Conservation (phyloP, 2,888 invertebrate species). For the Aporophyla lueneburgensis region DNA sequence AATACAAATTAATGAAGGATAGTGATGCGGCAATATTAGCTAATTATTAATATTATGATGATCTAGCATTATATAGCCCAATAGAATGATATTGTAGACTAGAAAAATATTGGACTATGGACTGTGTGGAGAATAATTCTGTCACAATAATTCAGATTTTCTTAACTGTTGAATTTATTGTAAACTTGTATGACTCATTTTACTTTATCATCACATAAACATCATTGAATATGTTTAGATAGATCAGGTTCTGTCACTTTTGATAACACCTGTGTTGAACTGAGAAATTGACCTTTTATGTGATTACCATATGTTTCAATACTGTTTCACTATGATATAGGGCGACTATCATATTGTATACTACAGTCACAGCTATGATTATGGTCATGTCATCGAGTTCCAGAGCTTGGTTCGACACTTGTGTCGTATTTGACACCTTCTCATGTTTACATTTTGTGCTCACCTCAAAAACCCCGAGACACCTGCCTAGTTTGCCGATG, state of each 20-base stretch:
- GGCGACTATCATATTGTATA: not conserved
- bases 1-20: not conserved
- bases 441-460: conserved; percentile 53
- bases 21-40: not conserved
- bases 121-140: conserved; percentile 21
- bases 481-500: conserved; percentile 96
- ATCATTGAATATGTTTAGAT: conserved; percentile 7
- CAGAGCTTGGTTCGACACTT: conserved; percentile 6
- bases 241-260: conserved; percentile 25
- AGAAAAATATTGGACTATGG: conserved; percentile 43
- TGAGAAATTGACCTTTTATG: conserved; percentile 28
- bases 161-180: not conserved
- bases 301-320: conserved; percentile 46
- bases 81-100: conserved; percentile 3
- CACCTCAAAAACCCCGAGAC: conserved; percentile 98
- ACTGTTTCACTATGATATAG: not conserved
- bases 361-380: conserved; percentile 3
- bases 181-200: conserved; percentile 9
- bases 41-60: not conserved
- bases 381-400: conserved; percentile 1
- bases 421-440: conserved; percentile 13
- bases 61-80: conserved; percentile 7
- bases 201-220: not conserved
- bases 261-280: conserved; percentile 34
- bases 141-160: conserved; percentile 15